Percentiles rank a stretch among this genome's conserved stretches.
These are phyloP conservation scores for Drosophila virilis DNA, from an alignment of 1,140 invertebrate genomes.

Conservation along the genomic window DNA sequence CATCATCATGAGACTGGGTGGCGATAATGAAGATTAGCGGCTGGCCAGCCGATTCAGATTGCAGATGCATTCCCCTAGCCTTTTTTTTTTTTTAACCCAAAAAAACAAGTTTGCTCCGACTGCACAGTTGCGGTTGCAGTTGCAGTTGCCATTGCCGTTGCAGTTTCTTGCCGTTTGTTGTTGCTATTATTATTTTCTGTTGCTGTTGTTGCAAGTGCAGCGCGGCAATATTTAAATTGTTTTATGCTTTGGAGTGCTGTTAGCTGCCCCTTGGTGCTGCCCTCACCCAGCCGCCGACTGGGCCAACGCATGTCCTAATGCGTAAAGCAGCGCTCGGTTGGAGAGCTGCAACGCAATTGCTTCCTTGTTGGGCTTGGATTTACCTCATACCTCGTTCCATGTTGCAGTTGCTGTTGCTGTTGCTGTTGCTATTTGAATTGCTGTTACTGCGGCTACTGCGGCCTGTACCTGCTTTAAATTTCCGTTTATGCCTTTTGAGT, in stretches of 20 bases:
- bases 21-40: conserved; percentile 79
- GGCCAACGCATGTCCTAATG: conserved; percentile 79
- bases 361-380: conserved; percentile 71
- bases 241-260: conserved; percentile 79
- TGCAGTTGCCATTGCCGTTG: conserved; percentile 24
- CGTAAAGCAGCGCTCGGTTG: conserved; percentile 53
- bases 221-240: conserved; percentile 80
- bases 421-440: conserved; percentile 30
- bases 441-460: conserved; percentile 36
- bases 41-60: conserved; percentile 73
- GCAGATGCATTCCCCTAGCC: conserved; percentile 69
- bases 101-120: conserved; percentile 58
- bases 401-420: conserved; percentile 1
- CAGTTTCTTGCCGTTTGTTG: conserved; percentile 28
- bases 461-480: conserved; percentile 71
- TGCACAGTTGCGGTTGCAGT: conserved; percentile 32
- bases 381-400: conserved; percentile 31
- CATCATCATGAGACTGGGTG: conserved; percentile 58
- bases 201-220: conserved; percentile 76
- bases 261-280: conserved; percentile 30
- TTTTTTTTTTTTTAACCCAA: conserved; percentile 23
- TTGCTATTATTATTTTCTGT: conserved; percentile 7
- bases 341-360: conserved; percentile 58
- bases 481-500: conserved; percentile 80
- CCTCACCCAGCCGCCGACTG: conserved; percentile 18